A percentile compares a stretch with the other conserved stretches of the same genome.
Evolutionary conservation across 2,888 invertebrate species (phyloP).

Genomic region (Tenthredo notha): DNA sequence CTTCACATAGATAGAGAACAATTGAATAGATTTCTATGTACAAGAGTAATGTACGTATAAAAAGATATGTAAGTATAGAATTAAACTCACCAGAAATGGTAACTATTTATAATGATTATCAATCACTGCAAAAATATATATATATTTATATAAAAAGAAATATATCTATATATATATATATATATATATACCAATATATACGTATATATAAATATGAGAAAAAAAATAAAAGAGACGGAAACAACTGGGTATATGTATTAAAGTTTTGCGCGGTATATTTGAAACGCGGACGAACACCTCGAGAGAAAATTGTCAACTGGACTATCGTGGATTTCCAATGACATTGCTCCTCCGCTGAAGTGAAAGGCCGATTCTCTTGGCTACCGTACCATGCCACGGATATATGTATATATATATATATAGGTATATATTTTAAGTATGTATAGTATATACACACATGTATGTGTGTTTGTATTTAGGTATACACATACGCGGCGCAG

Average conservation of each 20-base stretch:
- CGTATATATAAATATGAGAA: neutral
- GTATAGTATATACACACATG: neutral
- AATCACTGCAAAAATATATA: neutral
- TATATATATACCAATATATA: no score
- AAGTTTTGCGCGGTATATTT: neutral
- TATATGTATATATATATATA: neutral
- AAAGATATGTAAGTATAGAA: neutral
- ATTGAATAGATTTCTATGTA: neutral
- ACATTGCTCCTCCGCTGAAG: constrained; percentile 62
- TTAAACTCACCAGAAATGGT: no score
- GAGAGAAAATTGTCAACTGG: constrained; percentile 69
- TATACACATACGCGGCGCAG: neutral
- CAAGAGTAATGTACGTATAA: neutral
- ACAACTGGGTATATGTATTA: neutral
- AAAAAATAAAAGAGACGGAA: neutral
- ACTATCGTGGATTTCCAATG: constrained; percentile 65
- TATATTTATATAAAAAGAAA: neutral
- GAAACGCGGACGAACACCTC: constrained; percentile 55
- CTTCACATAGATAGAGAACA: neutral
- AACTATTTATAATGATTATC: no score
- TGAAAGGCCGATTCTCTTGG: constrained; percentile 65
- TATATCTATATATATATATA: neutral
- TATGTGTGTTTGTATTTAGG: neutral
- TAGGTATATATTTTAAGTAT: neutral
- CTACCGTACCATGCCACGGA: neutral